phyloP scores from a whole-genome alignment of 2,797 vertebrate genomes.

The Crocidura indochinensis region DNA sequence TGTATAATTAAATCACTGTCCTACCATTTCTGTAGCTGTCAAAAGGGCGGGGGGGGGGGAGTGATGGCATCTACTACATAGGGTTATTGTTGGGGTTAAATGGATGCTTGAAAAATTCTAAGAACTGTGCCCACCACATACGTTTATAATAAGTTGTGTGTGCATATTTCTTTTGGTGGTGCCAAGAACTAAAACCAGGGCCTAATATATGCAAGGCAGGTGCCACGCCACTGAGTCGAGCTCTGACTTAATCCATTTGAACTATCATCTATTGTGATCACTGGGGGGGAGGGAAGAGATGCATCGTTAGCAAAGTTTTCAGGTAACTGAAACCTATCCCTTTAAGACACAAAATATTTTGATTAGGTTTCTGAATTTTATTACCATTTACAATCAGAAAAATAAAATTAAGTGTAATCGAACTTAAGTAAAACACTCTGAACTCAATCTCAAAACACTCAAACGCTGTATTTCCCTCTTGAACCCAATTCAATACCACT shows the following conservation, averaged over 20 bases:
- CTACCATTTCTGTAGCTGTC: slow-evolving; percentile 3
- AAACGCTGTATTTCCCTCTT: slow-evolving; percentile 5
- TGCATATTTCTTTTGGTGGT: too few relatives aligned
- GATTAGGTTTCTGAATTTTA: slow-evolving; percentile 48
- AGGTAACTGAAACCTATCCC: slow-evolving; percentile 6
- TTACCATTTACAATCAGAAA: slow-evolving; percentile 50
- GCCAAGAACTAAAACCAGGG: too few relatives aligned
- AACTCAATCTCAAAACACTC: slow-evolving; percentile 40
- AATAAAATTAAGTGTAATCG: slow-evolving; percentile 8
- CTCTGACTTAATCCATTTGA: neutral
- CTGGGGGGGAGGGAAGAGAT: neutral
- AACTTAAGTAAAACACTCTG: slow-evolving; percentile 19
- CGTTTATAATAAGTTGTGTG: slow-evolving; percentile 27
- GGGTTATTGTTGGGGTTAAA: neutral
- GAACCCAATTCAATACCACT: neutral
- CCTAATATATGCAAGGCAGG: too few relatives aligned
- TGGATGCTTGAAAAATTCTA: slow-evolving; percentile 36
- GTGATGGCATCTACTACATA: neutral
- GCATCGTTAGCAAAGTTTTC: slow-evolving; percentile 45
- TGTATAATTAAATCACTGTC: neutral
- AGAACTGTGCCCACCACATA: neutral
- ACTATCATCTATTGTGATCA: slow-evolving; percentile 15
- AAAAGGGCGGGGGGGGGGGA: neutral
- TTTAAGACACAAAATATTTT: slow-evolving; percentile 60
- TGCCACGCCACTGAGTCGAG: too few relatives aligned